A percentile compares a stretch with the other conserved stretches of the same genome.
Conservation (phyloP, 2,797 vertebrate species). For the Cichlasoma orientale region DNA sequence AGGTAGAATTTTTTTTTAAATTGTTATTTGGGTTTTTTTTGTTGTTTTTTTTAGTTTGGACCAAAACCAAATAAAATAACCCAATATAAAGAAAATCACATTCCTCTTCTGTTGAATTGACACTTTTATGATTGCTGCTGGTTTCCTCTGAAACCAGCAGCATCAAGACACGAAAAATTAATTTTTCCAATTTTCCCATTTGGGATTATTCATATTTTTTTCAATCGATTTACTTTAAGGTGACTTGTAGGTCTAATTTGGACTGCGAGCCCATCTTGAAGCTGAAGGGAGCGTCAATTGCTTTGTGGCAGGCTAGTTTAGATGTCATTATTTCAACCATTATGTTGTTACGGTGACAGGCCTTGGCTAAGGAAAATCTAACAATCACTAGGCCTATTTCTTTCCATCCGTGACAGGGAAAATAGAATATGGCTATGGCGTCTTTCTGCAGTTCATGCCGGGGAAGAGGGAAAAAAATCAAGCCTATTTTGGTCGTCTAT, state of each 20-base stretch:
- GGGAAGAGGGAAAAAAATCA: slow-evolving; percentile 18
- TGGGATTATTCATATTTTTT: slow-evolving; percentile 62
- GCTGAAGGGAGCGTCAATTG: slow-evolving; percentile 71
- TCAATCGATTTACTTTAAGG: slow-evolving; percentile 69
- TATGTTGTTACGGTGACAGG: slow-evolving; percentile 83
- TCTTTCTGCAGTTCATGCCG: slow-evolving; percentile 59
- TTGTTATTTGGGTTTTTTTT: neutral
- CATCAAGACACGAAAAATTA: neutral
- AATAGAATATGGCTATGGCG: slow-evolving; percentile 75
- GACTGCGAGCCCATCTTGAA: slow-evolving; percentile 54
- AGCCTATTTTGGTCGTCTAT: slow-evolving; percentile 71
- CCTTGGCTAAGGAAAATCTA: slow-evolving; percentile 65
- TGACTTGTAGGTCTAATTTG: slow-evolving; percentile 64
- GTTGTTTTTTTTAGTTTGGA: neutral
- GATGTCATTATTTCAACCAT: slow-evolving; percentile 83
- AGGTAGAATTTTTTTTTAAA: neutral
- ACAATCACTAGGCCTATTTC: slow-evolving; percentile 77
- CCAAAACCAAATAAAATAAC: neutral
- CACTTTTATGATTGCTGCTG: neutral
- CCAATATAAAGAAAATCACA: neutral
- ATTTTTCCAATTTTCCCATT: neutral
- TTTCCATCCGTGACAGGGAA: slow-evolving; percentile 72
- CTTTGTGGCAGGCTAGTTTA: slow-evolving; percentile 79
- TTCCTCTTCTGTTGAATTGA: neutral
- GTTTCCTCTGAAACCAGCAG: neutral